phyloP scores from a whole-genome alignment of 2,797 vertebrate species.

The Chelonia mydas region DNA sequence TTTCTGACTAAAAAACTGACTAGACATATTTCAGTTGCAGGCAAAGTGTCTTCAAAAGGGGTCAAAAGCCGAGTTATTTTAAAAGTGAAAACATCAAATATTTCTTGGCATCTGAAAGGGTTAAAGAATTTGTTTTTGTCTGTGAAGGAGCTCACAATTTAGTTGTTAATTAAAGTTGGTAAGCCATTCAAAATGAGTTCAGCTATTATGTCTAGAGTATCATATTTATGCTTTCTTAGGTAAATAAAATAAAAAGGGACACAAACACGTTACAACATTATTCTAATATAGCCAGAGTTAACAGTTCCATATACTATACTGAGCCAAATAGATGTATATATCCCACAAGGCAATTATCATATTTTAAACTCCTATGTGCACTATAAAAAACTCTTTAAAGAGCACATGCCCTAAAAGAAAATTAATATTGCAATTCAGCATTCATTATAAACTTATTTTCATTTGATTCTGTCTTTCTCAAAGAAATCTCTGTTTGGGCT shows the following conservation, averaged over 20 bases:
- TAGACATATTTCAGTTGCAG: neutral
- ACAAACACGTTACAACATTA: neutral
- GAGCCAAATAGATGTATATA: neutral
- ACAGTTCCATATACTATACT: neutral
- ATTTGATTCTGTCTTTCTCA: neutral
- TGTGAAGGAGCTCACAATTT: neutral
- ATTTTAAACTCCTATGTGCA: neutral
- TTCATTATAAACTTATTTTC: neutral
- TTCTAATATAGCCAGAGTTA: neutral
- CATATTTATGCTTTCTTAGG: neutral
- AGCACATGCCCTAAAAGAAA: neutral
- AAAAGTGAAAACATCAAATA: neutral
- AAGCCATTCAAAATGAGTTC: neutral
- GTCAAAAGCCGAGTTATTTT: neutral
- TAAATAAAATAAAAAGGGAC: neutral
- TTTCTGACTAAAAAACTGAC: neutral
- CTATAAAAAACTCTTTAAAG: neutral
- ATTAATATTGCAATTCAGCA: neutral
- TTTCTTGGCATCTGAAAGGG: neutral
- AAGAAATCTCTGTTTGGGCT: neutral
- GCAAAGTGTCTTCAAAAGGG: neutral
- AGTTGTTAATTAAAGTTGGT: neutral
- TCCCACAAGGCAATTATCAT: neutral
- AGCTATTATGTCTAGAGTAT: neutral
- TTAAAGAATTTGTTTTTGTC: neutral